Conservation (phyloP, 2,888 invertebrate genomes). For the Drosophila neotestacea region DNA sequence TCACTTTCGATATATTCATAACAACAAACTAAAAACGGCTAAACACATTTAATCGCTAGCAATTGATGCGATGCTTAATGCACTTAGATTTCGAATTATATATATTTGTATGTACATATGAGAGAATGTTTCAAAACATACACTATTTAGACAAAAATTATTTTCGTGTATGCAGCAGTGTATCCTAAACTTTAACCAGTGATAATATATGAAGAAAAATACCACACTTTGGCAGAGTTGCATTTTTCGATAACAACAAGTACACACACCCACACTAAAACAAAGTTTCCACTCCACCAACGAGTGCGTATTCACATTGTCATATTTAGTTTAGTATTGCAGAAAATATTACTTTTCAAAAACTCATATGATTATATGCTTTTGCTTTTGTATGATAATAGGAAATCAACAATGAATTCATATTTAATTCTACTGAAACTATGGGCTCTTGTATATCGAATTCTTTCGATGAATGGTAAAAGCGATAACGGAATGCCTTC, state of each 20-base stretch:
- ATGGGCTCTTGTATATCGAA: slow-evolving; percentile 3
- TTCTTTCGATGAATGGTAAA: background rate
- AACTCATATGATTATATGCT: background rate
- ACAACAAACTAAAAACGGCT: slow-evolving; percentile 68
- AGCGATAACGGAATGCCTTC: slow-evolving; percentile 1
- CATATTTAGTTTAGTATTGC: background rate
- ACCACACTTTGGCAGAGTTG: slow-evolving; percentile 62
- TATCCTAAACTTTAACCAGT: slow-evolving; percentile 66
- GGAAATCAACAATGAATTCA: background rate
- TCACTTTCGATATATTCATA: slow-evolving; percentile 81
- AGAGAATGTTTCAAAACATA: slow-evolving; percentile 74
- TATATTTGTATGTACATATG: slow-evolving; percentile 59
- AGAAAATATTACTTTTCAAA: background rate
- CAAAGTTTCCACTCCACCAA: slow-evolving; percentile 25
- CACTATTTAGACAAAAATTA: slow-evolving; percentile 70
- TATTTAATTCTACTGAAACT: slow-evolving; percentile 1
- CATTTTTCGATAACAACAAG: slow-evolving; percentile 59
- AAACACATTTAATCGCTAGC: slow-evolving; percentile 56
- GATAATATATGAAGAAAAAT: slow-evolving; percentile 68
- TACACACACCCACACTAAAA: slow-evolving; percentile 62
- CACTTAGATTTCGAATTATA: slow-evolving; percentile 42
- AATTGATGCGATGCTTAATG: slow-evolving; percentile 54
- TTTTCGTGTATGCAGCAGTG: slow-evolving; percentile 76
- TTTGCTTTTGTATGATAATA: background rate
- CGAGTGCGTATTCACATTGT: background rate